Conservation (phyloP, 2,113 vertebrate species). For the Bathybates hornii region DNA sequence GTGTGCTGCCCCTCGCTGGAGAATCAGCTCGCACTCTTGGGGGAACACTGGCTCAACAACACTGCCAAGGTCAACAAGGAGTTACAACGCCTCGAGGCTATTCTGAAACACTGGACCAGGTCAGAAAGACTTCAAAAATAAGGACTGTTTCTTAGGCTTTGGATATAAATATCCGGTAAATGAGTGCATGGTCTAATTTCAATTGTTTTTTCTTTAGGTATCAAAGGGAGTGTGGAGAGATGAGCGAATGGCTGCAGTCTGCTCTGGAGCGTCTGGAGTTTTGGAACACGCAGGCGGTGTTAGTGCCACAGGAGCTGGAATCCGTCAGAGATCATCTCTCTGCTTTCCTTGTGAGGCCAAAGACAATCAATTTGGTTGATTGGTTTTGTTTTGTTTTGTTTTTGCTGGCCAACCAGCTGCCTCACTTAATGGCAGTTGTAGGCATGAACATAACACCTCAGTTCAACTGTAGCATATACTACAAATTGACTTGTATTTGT, state of each 20-base stretch:
- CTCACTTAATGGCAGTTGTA: background rate
- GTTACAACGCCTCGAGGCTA: slow-evolving; percentile 85
- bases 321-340: slow-evolving; percentile 87
- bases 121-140: slow-evolving; percentile 37
- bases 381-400: background rate
- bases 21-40: slow-evolving; percentile 82
- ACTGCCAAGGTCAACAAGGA: slow-evolving; percentile 86
- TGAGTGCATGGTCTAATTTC: fast-evolving
- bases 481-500: background rate
- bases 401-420: background rate
- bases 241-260: slow-evolving; percentile 84
- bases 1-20: slow-evolving; percentile 86
- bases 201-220: slow-evolving; percentile 70
- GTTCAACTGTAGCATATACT: background rate
- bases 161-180: background rate
- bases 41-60: slow-evolving; percentile 86
- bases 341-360: slow-evolving; percentile 84
- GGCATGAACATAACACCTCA: background rate
- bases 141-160: background rate
- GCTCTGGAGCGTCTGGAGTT: slow-evolving; percentile 88
- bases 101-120: slow-evolving; percentile 94
- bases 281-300: slow-evolving; percentile 91
- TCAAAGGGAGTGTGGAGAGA: slow-evolving; percentile 82
- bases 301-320: slow-evolving; percentile 91
- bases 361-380: background rate